A percentile compares a stretch with the other conserved stretches of the same genome.
phyloP scores from a whole-genome alignment of 2,888 invertebrate genomes.

The Drosophila neutralis region DNA sequence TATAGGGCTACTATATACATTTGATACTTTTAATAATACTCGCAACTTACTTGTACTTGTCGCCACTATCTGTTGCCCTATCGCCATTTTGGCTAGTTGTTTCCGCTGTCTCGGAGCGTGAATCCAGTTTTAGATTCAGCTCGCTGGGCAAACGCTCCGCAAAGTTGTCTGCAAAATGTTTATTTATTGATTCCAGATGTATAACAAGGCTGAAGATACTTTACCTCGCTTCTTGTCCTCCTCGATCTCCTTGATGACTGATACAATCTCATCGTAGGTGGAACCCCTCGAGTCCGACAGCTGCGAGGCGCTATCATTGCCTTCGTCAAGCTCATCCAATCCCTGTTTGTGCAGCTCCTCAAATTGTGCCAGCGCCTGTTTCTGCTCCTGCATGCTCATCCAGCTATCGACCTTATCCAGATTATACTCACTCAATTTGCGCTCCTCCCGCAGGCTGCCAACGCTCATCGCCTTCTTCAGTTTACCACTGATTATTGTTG shows the following conservation, averaged over 20 bases:
- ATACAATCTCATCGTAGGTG: conserved; percentile 85
- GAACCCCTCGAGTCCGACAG: conserved; percentile 82
- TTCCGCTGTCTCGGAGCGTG: conserved; percentile 69
- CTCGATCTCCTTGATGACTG: conserved; percentile 85
- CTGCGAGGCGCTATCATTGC: conserved; percentile 70
- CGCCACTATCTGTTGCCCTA: conserved; percentile 61
- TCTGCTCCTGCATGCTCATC: conserved; percentile 84
- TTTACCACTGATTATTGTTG: conserved; percentile 38
- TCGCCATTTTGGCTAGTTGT: conserved; percentile 62
- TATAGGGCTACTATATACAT: neutral
- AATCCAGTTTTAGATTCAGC: conserved; percentile 76
- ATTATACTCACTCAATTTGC: conserved; percentile 83
- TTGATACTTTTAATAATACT: neutral
- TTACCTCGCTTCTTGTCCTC: conserved; percentile 84
- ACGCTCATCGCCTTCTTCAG: conserved; percentile 75
- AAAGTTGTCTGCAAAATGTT: conserved; percentile 70
- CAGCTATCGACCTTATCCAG: conserved; percentile 85
- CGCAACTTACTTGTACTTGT: conserved; percentile 78
- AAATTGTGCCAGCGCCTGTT: conserved; percentile 45
- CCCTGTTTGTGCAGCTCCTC: conserved; percentile 61
- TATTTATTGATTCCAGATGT: neutral
- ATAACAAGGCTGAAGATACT: neutral
- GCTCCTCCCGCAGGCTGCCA: conserved; percentile 80
- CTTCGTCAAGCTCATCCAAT: conserved; percentile 69
- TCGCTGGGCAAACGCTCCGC: conserved; percentile 77